Conservation (phyloP, 1,140 invertebrate genomes). For the Achatina immaculata region DNA sequence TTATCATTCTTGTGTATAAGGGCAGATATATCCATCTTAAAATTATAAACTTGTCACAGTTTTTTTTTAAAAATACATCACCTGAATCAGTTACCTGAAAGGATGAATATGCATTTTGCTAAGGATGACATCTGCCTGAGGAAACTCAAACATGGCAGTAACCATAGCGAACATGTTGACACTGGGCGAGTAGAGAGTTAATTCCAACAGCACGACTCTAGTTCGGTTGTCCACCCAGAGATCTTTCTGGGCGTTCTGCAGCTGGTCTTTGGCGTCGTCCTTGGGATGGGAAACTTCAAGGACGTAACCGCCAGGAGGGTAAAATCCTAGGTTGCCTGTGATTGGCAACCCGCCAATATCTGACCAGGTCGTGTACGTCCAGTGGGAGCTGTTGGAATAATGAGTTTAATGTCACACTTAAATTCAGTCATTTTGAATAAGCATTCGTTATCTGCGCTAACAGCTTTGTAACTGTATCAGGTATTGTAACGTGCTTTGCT, state of each 20-base stretch:
- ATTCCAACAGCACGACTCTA: constrained; percentile 73
- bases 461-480: not conserved
- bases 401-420: not conserved
- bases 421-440: not conserved
- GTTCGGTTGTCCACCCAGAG: constrained; percentile 73
- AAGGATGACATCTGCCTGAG: constrained; percentile 44
- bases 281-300: constrained; percentile 68
- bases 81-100: constrained; percentile 29
- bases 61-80: too few species aligned
- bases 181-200: constrained; percentile 73
- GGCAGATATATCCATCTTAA: too few species aligned
- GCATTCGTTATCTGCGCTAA: not conserved
- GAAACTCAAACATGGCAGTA: constrained; percentile 56
- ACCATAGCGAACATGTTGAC: constrained; percentile 62
- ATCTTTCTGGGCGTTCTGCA: constrained; percentile 62
- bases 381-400: constrained; percentile 46
- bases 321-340: constrained; percentile 69
- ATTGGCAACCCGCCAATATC: constrained; percentile 63
- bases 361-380: constrained; percentile 49
- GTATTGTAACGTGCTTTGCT: not conserved
- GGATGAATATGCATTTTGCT: constrained; percentile 24
- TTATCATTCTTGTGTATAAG: too few species aligned
- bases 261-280: constrained; percentile 55
- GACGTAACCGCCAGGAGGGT: constrained; percentile 74
- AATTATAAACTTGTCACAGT: too few species aligned